Conservation (phyloP, 2,113 vertebrate species). For the Rana temporaria region DNA sequence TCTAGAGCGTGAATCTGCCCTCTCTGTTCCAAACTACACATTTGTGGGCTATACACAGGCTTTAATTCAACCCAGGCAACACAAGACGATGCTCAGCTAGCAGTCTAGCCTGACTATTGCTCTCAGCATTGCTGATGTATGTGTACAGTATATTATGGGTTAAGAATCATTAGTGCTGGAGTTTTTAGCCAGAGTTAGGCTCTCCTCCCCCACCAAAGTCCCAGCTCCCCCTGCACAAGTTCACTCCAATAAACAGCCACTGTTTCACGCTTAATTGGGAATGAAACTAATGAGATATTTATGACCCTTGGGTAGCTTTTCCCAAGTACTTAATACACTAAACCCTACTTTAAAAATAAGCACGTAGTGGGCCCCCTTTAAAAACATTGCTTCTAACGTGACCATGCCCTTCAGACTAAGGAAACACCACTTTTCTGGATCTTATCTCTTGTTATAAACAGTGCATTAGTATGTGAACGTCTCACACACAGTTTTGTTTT, state of each 20-base stretch:
- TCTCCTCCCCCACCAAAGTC: conserved; percentile 20
- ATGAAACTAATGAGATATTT: conserved; percentile 51
- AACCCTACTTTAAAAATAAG: conserved; percentile 41
- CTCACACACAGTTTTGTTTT: conserved; percentile 47
- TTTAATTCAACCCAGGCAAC: no score
- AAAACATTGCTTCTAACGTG: conserved; percentile 35
- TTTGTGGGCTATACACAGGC: no score
- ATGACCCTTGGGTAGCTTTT: conserved; percentile 44
- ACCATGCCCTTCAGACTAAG: conserved; percentile 21
- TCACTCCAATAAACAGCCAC: conserved; percentile 39
- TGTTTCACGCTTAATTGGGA: conserved; percentile 60
- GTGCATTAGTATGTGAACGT: conserved; percentile 35
- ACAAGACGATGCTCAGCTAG: no score
- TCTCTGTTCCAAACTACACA: no score
- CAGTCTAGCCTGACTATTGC: no score
- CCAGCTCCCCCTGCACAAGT: conserved; percentile 31
- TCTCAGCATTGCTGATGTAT: background rate
- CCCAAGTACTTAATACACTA: conserved; percentile 56
- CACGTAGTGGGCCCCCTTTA: background rate
- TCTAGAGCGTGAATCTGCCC: no score
- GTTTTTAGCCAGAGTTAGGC: background rate
- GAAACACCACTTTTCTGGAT: conserved; percentile 18
- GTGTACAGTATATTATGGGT: background rate
- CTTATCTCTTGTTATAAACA: conserved; percentile 40
- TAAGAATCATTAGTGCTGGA: background rate